Evolutionary conservation across 2,113 vertebrate genomes (phyloP).

Genomic region (Corapipo altera): DNA sequence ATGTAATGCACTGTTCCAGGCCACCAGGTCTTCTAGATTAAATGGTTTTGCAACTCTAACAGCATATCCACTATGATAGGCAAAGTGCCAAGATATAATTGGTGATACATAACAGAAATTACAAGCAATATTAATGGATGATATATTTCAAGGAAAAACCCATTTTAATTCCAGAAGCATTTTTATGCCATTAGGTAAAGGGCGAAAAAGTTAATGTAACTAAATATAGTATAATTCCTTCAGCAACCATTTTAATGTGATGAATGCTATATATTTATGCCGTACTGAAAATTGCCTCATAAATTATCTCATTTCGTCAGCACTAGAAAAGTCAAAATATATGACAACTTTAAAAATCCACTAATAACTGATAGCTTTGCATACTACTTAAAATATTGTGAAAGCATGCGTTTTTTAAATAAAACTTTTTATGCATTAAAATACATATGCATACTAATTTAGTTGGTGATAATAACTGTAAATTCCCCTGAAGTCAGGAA

Average conservation of each 20-base stretch:
- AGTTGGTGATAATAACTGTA: background rate
- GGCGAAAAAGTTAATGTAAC: conserved; percentile 52
- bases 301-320: conserved; percentile 40
- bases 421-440: background rate
- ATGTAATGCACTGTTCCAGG: conserved; percentile 14
- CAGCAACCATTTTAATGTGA: conserved; percentile 24
- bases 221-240: conserved; percentile 53
- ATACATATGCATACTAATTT: background rate
- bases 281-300: background rate
- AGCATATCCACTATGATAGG: conserved; percentile 20
- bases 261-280: conserved; percentile 39
- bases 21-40: conserved; percentile 32
- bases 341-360: background rate
- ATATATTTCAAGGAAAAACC: conserved; percentile 39
- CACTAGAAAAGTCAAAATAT: conserved; percentile 3
- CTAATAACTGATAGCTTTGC: background rate
- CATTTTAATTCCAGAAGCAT: conserved; percentile 2
- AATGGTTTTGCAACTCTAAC: conserved; percentile 5
- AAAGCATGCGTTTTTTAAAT: background rate
- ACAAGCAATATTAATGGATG: conserved; percentile 31
- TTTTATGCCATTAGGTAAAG: conserved; percentile 41
- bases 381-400: background rate
- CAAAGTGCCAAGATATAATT: conserved; percentile 42
- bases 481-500: background rate
- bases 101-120: conserved; percentile 26